Evolutionary conservation across 2,113 vertebrate genomes (phyloP).

Genomic region (Petroica traversi): DNA sequence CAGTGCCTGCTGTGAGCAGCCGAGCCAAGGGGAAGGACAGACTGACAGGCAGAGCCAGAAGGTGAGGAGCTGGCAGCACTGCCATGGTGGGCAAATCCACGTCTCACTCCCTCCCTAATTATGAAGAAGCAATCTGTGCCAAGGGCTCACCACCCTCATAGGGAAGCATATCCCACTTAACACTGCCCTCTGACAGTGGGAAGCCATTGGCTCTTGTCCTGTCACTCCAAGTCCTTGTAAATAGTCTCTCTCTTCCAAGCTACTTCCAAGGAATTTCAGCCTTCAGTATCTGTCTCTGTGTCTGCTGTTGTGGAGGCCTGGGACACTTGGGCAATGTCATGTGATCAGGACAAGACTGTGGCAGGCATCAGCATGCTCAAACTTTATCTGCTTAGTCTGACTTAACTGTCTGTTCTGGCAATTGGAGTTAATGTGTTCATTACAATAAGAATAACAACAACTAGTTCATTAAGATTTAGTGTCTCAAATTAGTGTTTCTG

Average conservation of each 20-base stretch:
- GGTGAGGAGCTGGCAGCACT: constrained; percentile 71
- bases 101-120: neutral
- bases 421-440: neutral
- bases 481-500: neutral
- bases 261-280: neutral
- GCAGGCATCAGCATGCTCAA: neutral
- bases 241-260: neutral
- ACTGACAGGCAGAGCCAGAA: constrained; percentile 92
- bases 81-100: rapidly evolving
- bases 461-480: neutral
- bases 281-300: neutral
- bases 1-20: constrained; percentile 78
- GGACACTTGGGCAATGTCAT: neutral
- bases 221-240: neutral
- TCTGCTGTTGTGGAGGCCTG: neutral
- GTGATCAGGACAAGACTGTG: neutral
- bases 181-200: neutral
- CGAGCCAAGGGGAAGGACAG: constrained; percentile 92
- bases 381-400: neutral
- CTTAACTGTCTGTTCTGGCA: neutral
- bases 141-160: neutral
- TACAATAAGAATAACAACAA: neutral
- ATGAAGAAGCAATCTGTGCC: neutral
- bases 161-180: neutral
- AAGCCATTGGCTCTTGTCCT: neutral